phyloP scores from a whole-genome alignment of 2,888 invertebrate species.

The Andricus curvator region DNA sequence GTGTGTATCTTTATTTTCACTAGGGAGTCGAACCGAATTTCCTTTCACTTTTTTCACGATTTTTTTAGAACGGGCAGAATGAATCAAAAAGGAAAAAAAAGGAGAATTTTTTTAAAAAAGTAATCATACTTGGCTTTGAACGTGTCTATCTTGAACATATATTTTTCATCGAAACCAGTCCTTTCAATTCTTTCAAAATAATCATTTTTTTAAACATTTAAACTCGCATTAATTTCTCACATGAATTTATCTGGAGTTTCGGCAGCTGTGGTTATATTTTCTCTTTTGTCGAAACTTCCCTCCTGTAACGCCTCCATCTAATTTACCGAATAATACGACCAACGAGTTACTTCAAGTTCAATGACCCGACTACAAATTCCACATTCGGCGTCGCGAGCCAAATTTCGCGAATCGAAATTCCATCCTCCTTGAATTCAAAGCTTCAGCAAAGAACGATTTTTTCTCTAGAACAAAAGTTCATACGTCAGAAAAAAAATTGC shows the following conservation, averaged over 20 bases:
- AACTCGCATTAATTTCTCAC: background rate
- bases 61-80: background rate
- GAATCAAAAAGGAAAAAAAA: background rate
- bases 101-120: too few relatives aligned
- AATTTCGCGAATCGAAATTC: slow-evolving; percentile 1
- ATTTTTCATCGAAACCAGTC: background rate
- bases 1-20: too few relatives aligned
- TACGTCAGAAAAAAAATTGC: too few relatives aligned
- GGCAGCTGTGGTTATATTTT: background rate
- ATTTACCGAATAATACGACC: slow-evolving; percentile 8
- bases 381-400: background rate
- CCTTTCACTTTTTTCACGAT: too few relatives aligned
- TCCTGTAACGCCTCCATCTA: slow-evolving; percentile 8
- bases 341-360: slow-evolving; percentile 35
- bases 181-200: background rate
- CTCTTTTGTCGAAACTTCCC: slow-evolving; percentile 2
- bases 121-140: background rate
- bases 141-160: background rate
- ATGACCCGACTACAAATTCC: slow-evolving; percentile 25
- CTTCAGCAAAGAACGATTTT: too few relatives aligned
- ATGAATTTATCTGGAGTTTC: slow-evolving; percentile 8
- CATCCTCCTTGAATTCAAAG: too few relatives aligned
- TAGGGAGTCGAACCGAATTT: too few relatives aligned
- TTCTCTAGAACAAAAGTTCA: too few relatives aligned
- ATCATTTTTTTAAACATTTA: background rate